phyloP scores from a whole-genome alignment of 2,797 vertebrate species.

The Lepilemur ruficaudatus region DNA sequence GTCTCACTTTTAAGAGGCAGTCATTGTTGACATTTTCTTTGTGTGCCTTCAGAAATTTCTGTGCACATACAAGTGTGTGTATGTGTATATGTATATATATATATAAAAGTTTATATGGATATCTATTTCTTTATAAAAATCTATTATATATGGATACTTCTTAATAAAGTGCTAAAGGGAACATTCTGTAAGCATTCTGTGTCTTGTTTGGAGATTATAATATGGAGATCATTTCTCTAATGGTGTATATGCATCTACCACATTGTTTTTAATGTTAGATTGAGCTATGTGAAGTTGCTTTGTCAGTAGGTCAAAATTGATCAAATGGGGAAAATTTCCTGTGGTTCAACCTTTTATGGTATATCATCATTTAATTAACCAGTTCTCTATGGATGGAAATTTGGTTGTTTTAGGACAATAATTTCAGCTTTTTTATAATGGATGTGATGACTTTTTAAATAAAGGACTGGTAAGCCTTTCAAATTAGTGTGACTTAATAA shows the following conservation, averaged over 20 bases:
- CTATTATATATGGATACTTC: neutral
- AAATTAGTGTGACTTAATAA: neutral
- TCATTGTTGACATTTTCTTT: neutral
- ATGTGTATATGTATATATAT: too few species aligned
- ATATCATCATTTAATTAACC: conserved; percentile 12
- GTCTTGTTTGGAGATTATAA: neutral
- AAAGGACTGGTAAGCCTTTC: neutral
- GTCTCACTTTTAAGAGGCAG: neutral
- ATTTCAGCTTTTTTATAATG: neutral
- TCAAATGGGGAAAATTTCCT: neutral
- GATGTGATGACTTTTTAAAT: neutral
- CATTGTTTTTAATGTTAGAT: neutral
- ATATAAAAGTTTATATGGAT: neutral
- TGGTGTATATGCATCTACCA: neutral
- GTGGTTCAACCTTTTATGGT: neutral
- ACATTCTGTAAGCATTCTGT: neutral
- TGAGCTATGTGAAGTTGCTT: neutral
- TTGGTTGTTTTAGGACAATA: conserved; percentile 19
- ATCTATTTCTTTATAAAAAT: neutral
- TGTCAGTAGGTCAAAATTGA: neutral
- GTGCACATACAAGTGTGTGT: neutral
- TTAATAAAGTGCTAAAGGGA: neutral
- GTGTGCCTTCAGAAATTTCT: neutral
- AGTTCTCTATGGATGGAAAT: neutral
- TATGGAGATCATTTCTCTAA: neutral